Evolutionary conservation across 2,797 vertebrate species (phyloP).

Genomic region (Tapirus indicus): DNA sequence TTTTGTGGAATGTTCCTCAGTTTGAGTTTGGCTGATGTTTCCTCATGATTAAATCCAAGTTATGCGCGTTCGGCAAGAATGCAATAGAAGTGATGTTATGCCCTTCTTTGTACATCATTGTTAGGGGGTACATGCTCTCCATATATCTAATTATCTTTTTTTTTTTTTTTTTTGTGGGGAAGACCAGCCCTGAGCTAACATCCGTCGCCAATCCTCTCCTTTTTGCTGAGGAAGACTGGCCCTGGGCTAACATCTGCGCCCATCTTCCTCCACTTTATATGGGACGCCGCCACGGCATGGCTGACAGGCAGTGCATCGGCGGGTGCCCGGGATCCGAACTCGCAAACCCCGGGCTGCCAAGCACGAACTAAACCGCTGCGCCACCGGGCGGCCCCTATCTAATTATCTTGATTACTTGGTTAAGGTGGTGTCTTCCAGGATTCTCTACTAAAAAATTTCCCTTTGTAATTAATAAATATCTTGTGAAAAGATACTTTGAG

Average conservation of each 20-base stretch:
- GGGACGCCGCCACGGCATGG: no score
- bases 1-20: neutral
- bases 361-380: no score
- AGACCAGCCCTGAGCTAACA: no score
- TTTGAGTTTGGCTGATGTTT: neutral
- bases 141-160: neutral
- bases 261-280: no score
- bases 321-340: no score
- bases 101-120: neutral
- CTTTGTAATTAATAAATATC: neutral
- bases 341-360: no score
- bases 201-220: no score
- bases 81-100: neutral
- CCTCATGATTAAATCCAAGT: neutral
- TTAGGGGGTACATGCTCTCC: neutral
- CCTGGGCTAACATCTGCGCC: no score
- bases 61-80: neutral
- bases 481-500: neutral
- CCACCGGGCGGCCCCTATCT: no score
- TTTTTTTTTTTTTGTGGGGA: no score
- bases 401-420: neutral
- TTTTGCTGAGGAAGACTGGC: no score
- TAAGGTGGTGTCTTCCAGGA: neutral
- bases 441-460: neutral
- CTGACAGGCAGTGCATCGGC: no score